Conservation (phyloP, 2,797 vertebrate species). For the Paramormyrops hopkinsi region DNA sequence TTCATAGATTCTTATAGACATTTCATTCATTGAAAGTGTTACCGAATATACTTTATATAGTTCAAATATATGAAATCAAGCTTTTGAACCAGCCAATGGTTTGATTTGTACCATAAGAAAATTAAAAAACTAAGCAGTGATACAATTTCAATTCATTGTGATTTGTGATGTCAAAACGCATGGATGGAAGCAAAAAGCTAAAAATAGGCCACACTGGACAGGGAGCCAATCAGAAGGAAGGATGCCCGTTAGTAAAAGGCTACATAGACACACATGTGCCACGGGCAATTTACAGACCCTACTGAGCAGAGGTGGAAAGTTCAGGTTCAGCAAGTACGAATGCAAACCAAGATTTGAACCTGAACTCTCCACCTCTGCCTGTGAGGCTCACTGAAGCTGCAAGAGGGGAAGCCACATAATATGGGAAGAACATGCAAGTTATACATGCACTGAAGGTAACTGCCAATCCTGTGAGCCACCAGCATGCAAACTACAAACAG, state of each 20-base stretch:
- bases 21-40: background rate
- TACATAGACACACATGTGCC: background rate
- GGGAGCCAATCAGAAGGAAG: background rate
- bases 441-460: background rate
- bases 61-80: background rate
- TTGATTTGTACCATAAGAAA: background rate
- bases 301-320: background rate
- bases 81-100: background rate
- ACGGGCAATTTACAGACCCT: background rate
- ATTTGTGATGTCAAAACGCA: background rate
- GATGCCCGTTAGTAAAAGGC: background rate
- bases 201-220: background rate
- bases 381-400: background rate
- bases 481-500: background rate
- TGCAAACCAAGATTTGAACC: background rate
- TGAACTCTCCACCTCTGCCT: background rate
- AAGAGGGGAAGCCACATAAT: background rate
- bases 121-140: background rate
- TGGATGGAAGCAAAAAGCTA: background rate
- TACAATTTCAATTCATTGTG: background rate
- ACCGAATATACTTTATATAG: background rate
- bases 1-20: background rate
- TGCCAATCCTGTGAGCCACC: background rate
- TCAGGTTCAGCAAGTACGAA: background rate
- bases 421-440: background rate